Percentiles rank a stretch among this genome's conserved stretches.
These are phyloP conservation scores for Siniperca obscura DNA, from an alignment of 2,797 vertebrate species.

Conservation along the genomic window DNA sequence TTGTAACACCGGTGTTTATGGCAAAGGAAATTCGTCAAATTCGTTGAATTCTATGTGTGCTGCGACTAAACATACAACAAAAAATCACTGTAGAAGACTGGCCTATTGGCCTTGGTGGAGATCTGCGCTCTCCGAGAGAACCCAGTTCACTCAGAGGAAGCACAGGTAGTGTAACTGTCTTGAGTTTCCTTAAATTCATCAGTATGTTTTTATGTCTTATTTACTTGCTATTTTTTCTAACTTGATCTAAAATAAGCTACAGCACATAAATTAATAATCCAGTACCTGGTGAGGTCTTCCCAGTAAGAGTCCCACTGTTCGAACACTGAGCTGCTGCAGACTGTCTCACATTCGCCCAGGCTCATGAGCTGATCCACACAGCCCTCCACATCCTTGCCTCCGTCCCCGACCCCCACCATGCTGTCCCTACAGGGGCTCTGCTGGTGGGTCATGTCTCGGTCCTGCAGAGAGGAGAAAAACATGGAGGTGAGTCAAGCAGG, in stretches of 20 bases:
- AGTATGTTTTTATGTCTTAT: constrained; percentile 10
- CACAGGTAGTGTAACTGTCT: neutral
- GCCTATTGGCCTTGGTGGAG: no score
- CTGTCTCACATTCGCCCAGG: constrained; percentile 91
- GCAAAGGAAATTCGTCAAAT: no score
- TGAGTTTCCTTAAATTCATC: neutral
- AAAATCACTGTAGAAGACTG: no score
- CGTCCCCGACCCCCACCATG: constrained; percentile 73
- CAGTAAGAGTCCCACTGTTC: constrained; percentile 99
- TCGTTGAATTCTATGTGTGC: no score
- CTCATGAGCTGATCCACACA: constrained; percentile 91
- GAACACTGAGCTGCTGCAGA: constrained; percentile 91
- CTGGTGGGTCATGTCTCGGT: constrained; percentile 94
- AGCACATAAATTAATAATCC: constrained; percentile 33
- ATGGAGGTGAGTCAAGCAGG: neutral
- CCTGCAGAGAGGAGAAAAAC: constrained; percentile 79
- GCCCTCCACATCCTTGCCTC: constrained; percentile 93
- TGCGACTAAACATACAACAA: no score
- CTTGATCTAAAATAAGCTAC: constrained; percentile 17
- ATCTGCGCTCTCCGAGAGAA: no score
- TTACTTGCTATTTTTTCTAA: constrained; percentile 19
- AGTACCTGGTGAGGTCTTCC: constrained; percentile 96
- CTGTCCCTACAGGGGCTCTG: constrained; percentile 94
- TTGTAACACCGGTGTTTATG: no score
- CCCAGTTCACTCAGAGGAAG: neutral